A percentile compares a stretch with the other conserved stretches of the same genome.
These are phyloP conservation scores for Nymphalis c-album DNA, from an alignment of 2,888 invertebrate genomes.

Conservation along the genomic window DNA sequence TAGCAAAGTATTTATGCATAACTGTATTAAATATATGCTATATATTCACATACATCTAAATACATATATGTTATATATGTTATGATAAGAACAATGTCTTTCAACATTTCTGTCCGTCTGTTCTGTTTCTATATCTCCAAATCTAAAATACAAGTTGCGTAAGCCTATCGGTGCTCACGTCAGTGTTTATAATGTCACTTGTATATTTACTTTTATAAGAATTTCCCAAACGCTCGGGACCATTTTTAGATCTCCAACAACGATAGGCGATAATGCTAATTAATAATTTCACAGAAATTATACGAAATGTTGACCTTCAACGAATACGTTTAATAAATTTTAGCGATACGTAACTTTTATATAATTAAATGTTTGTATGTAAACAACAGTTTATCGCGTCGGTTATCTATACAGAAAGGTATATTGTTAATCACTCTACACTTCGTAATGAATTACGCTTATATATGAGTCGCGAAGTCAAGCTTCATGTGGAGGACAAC, in stretches of 20 bases:
- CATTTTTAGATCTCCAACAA: background rate
- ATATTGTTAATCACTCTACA: no score
- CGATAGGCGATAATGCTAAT: constrained; percentile 33
- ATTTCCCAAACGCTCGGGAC: constrained; percentile 3
- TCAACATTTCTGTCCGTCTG: background rate
- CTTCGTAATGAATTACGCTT: no score
- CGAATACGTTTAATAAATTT: background rate
- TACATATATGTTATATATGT: no score
- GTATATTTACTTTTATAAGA: constrained; percentile 10
- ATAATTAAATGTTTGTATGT: no score
- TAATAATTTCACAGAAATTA: constrained; percentile 37
- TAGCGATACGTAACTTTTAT: background rate
- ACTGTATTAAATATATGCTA: no score
- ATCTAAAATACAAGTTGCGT: background rate
- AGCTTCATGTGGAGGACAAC: no score
- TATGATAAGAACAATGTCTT: no score
- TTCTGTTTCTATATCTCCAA: background rate
- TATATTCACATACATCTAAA: no score
- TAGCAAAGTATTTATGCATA: no score
- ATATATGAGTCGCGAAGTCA: no score
- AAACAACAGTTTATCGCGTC: no score
- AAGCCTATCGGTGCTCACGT: background rate
- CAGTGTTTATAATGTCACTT: background rate
- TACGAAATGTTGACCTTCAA: constrained; percentile 25
- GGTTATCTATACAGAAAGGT: no score